Percentiles rank a stretch among this genome's conserved stretches.
Conservation (phyloP, 2,888 invertebrate genomes). For the Cephus sareptanus region DNA sequence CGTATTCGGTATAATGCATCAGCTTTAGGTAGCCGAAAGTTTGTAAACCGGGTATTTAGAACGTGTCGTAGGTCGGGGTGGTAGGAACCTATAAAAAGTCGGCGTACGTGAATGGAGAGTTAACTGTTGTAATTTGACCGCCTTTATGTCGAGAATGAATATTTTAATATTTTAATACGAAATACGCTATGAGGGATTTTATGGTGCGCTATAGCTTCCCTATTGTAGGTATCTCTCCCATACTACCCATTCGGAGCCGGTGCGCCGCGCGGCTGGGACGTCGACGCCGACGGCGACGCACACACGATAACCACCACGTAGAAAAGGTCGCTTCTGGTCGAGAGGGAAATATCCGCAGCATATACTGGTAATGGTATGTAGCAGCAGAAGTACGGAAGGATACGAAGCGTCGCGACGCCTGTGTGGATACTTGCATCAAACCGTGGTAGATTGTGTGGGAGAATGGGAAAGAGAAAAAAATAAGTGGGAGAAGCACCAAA, state of each 20-base stretch:
- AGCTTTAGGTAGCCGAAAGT: conserved; percentile 26
- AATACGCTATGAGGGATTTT: conserved; percentile 57
- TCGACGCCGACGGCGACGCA: neutral
- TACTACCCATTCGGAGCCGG: neutral
- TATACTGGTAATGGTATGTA: neutral
- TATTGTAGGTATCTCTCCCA: conserved; percentile 40
- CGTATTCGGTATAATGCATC: neutral
- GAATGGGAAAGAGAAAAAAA: neutral
- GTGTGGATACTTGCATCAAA: conserved; percentile 24
- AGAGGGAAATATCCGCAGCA: neutral
- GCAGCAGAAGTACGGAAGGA: conserved; percentile 13
- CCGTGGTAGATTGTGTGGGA: neutral
- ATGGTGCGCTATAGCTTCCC: conserved; percentile 46
- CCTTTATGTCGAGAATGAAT: conserved; percentile 61
- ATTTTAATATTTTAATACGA: conserved; percentile 65
- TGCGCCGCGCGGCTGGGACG: neutral
- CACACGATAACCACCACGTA: neutral
- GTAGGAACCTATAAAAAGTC: conserved; percentile 44
- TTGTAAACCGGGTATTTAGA: conserved; percentile 47
- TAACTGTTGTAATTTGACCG: conserved; percentile 60
- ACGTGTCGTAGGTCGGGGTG: conserved; percentile 58
- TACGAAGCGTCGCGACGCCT: conserved; percentile 27
- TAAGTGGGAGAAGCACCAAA: conserved; percentile 16
- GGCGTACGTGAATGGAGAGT: conserved; percentile 54
- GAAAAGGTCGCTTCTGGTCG: neutral